Evolutionary conservation across 2,113 vertebrate species (phyloP).

Genomic region (Mugil cephalus): DNA sequence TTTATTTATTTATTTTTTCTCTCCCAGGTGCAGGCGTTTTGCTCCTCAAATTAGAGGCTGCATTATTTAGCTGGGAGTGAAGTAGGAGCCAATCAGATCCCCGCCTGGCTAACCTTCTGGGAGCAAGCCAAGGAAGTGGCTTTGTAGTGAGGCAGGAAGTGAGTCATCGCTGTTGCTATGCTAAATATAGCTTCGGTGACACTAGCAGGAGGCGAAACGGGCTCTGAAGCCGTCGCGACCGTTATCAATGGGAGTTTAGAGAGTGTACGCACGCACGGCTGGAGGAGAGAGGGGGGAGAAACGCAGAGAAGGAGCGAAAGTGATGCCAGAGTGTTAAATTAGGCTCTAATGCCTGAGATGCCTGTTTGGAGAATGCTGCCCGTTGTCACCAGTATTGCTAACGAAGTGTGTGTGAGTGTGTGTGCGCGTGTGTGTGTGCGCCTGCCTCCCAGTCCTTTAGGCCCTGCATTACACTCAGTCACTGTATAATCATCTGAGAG

Average conservation of each 20-base stretch:
- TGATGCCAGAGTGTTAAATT: background rate
- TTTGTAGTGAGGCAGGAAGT: conserved; percentile 82
- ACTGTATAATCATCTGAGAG: conserved; percentile 7
- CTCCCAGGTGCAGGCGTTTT: conserved; percentile 34
- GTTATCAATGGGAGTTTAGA: conserved; percentile 67
- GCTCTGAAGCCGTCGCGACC: conserved; percentile 47
- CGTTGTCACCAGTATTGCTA: background rate
- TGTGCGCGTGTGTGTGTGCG: no score
- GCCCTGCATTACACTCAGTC: background rate
- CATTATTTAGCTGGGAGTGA: conserved; percentile 44
- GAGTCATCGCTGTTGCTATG: conserved; percentile 82
- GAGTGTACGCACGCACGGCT: background rate
- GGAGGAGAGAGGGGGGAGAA: conserved; percentile 1
- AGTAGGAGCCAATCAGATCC: conserved; percentile 63
- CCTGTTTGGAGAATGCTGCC: conserved; percentile 7
- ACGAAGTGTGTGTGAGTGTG: no score
- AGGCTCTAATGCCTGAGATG: no score
- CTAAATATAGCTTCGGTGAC: conserved; percentile 80
- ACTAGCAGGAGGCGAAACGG: conserved; percentile 46
- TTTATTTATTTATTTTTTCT: no score
- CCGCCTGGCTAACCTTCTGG: conserved; percentile 63
- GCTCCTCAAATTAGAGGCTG: conserved; percentile 61
- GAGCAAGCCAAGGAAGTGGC: conserved; percentile 78
- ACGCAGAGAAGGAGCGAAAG: background rate
- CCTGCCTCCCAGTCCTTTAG: background rate